A percentile compares a stretch with the other conserved stretches of the same genome.
Conservation (phyloP, 2,113 vertebrate species). For the Scatophagus argus region DNA sequence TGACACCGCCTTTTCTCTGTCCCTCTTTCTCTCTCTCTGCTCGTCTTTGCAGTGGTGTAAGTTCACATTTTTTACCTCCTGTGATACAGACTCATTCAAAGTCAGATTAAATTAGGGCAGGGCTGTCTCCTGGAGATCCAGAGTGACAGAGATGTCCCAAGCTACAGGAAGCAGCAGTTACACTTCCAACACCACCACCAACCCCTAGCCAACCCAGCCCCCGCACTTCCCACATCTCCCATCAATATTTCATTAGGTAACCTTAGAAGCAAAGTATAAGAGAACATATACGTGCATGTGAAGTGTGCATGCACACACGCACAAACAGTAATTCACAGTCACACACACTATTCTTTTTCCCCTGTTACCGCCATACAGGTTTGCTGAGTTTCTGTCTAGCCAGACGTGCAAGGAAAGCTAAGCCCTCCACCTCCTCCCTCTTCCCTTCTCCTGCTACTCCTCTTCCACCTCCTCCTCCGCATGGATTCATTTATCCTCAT, state of each 20-base stretch:
- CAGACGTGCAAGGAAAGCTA: slow-evolving; percentile 72
- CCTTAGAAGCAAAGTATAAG: slow-evolving; percentile 83
- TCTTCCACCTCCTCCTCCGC: slow-evolving; percentile 75
- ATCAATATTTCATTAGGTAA: slow-evolving; percentile 93
- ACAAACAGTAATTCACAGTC: slow-evolving; percentile 13
- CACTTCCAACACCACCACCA: slow-evolving; percentile 73
- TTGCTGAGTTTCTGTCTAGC: slow-evolving; percentile 71
- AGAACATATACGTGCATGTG: slow-evolving; percentile 56
- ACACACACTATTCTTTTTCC: slow-evolving; percentile 48
- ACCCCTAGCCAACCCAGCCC: slow-evolving; percentile 68
- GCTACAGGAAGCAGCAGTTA: slow-evolving; percentile 87
- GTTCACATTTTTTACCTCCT: slow-evolving; percentile 81
- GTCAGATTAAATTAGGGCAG: slow-evolving; percentile 96
- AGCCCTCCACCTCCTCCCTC: slow-evolving; percentile 40
- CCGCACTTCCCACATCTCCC: slow-evolving; percentile 84
- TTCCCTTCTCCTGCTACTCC: slow-evolving; percentile 48
- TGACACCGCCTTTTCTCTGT: slow-evolving; percentile 74
- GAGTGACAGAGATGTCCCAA: slow-evolving; percentile 88
- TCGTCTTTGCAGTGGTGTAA: slow-evolving; percentile 73
- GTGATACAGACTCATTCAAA: slow-evolving; percentile 90
- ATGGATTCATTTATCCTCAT: slow-evolving; percentile 82
- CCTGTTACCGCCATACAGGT: slow-evolving; percentile 63
- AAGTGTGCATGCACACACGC: slow-evolving; percentile 25
- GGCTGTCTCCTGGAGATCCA: slow-evolving; percentile 83
- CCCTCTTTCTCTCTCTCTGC: slow-evolving; percentile 57